A percentile compares a stretch with the other conserved stretches of the same genome.
These are phyloP conservation scores for Sphyrna mokarran DNA, from an alignment of 2,113 vertebrate genomes.

Conservation along the genomic window DNA sequence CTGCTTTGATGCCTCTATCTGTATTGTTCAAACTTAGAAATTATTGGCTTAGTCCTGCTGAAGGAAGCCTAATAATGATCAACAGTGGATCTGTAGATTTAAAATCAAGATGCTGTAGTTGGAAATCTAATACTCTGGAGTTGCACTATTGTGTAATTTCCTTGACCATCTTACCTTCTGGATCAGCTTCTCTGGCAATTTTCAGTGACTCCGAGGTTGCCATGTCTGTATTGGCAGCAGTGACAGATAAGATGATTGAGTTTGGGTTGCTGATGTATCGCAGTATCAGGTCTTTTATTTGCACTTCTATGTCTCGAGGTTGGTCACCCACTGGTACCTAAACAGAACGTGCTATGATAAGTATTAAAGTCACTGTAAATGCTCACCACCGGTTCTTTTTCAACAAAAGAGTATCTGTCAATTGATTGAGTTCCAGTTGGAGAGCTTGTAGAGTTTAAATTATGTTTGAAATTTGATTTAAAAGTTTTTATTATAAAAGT, in stretches of 20 bases:
- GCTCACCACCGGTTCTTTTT: background rate
- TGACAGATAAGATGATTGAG: slow-evolving; percentile 93
- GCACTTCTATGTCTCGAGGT: slow-evolving; percentile 93
- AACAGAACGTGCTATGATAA: slow-evolving; percentile 39
- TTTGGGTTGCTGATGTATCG: slow-evolving; percentile 95
- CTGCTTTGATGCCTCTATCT: background rate
- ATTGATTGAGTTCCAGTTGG: background rate
- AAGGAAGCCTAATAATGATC: background rate
- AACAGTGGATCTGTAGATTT: background rate
- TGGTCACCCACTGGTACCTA: slow-evolving; percentile 95
- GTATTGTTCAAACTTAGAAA: background rate
- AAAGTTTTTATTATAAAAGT: too few species aligned
- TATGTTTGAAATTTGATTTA: background rate
- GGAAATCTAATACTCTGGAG: background rate
- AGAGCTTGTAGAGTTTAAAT: background rate
- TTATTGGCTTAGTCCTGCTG: background rate
- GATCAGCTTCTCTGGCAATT: slow-evolving; percentile 89
- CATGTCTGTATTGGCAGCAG: slow-evolving; percentile 97
- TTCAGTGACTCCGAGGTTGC: slow-evolving; percentile 95
- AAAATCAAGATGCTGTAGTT: background rate
- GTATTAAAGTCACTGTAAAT: slow-evolving; percentile 14
- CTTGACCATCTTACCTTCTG: slow-evolving; percentile 70
- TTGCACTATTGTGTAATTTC: background rate
- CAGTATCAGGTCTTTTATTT: slow-evolving; percentile 87
- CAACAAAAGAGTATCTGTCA: background rate